A percentile compares a stretch with the other conserved stretches of the same genome.
Conservation (phyloP, 2,113 vertebrate species). For the Lutjanus erythropterus region DNA sequence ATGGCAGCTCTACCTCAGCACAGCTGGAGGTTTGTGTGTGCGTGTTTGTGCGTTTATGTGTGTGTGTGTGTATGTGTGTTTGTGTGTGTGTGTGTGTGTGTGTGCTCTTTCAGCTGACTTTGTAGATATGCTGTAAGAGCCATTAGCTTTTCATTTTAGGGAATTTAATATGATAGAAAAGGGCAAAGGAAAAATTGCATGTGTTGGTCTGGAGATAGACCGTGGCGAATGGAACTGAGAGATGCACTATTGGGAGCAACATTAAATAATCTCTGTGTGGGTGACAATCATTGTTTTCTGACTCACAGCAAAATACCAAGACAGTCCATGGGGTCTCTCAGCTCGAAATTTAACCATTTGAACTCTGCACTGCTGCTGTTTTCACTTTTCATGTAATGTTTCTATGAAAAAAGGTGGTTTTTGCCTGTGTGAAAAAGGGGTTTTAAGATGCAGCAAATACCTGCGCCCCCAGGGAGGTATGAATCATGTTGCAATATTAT, state of each 20-base stretch:
- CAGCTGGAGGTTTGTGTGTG: conserved; percentile 56
- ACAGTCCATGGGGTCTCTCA: conserved; percentile 16
- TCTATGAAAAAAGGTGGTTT: too few species aligned
- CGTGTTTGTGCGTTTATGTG: conserved; percentile 34
- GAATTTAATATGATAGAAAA: conserved; percentile 28
- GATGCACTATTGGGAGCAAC: not conserved
- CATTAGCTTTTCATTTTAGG: conserved; percentile 30
- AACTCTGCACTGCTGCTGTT: not conserved
- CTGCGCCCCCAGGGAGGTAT: not conserved
- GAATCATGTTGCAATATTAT: not conserved
- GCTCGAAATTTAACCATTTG: conserved; percentile 8
- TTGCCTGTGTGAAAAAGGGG: not conserved
- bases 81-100: conserved; percentile 41
- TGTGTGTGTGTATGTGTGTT: conserved; percentile 16
- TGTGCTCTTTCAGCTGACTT: conserved; percentile 29
- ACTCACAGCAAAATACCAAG: conserved; percentile 16
- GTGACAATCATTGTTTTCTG: conserved; percentile 10
- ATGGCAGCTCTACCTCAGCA: conserved; percentile 56
- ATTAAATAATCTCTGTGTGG: conserved; percentile 24
- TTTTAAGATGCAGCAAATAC: not conserved
- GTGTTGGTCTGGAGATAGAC: not conserved
- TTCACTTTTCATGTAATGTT: not conserved
- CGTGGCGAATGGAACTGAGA: not conserved
- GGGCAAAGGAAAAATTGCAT: not conserved
- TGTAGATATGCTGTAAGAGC: conserved; percentile 32